phyloP scores from a whole-genome alignment of 2,113 vertebrate species.

The Aspiorhynchus laticeps region DNA sequence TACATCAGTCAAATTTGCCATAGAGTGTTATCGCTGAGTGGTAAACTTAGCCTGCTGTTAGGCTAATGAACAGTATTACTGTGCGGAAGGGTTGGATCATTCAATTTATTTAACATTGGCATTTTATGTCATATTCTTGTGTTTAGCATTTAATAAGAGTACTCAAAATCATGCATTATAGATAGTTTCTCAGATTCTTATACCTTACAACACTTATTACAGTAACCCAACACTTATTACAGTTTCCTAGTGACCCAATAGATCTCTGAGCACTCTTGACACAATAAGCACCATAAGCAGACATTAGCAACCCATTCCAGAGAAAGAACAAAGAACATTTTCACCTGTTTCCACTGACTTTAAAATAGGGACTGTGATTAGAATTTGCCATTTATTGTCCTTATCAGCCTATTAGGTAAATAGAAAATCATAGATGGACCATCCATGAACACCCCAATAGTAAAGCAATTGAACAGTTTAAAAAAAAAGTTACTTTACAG shows the following conservation, averaged over 20 bases:
- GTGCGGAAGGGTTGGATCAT: neutral
- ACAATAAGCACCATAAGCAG: neutral
- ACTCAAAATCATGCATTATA: neutral
- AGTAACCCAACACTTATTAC: no score
- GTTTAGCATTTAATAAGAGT: neutral
- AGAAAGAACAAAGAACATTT: neutral
- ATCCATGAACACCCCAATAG: neutral
- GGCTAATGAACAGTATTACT: neutral
- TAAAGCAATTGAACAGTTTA: neutral
- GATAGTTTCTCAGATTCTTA: neutral
- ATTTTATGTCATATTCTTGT: neutral
- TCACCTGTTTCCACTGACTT: neutral
- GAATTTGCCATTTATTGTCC: neutral
- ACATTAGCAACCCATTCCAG: neutral
- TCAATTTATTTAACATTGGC: neutral
- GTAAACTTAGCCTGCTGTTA: neutral
- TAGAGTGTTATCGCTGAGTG: neutral
- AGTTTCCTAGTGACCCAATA: constrained; percentile 19
- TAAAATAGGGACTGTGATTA: neutral
- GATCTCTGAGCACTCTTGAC: constrained; percentile 18
- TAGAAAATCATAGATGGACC: neutral
- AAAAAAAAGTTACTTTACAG: no score
- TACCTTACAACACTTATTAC: neutral
- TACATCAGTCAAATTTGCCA: neutral
- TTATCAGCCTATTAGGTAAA: neutral